phyloP scores from a whole-genome alignment of 64 coral and sea anemone species.

The Trachythela sp. region DNA sequence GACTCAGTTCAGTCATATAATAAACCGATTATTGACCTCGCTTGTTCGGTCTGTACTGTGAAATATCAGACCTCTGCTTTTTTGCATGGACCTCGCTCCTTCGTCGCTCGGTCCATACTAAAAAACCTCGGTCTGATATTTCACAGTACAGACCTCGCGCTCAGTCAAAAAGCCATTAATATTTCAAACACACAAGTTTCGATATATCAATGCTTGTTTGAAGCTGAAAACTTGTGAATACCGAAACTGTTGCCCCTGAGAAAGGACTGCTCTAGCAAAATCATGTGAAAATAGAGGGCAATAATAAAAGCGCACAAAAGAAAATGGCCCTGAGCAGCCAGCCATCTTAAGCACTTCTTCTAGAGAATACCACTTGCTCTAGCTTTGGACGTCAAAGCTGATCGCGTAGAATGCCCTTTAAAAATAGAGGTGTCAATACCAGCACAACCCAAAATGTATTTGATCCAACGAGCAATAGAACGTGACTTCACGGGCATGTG shows the following conservation, averaged over 20 bases:
- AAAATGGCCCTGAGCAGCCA: neutral
- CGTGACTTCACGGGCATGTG: neutral
- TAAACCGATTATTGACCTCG: no score
- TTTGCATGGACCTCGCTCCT: no score
- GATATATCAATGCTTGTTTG: constrained; percentile 40
- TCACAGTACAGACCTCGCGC: no score
- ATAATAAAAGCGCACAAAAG: neutral
- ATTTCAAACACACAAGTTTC: neutral
- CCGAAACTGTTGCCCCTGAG: neutral
- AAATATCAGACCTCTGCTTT: no score
- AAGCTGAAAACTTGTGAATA: neutral
- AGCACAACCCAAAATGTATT: neutral
- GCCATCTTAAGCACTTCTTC: neutral
- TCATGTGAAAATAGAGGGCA: neutral
- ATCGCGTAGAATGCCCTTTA: neutral
- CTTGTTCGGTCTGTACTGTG: no score
- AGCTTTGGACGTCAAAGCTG: neutral
- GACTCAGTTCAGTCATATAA: no score
- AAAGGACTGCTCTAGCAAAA: neutral
- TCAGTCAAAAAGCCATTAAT: no score
- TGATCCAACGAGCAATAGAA: neutral
- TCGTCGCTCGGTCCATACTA: no score
- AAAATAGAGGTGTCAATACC: constrained; percentile 6
- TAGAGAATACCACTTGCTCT: neutral
- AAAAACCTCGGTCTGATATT: no score